These are phyloP conservation scores for Sebastes hopkinsi DNA, from an alignment of 2,797 vertebrate genomes.

Conservation along the genomic window DNA sequence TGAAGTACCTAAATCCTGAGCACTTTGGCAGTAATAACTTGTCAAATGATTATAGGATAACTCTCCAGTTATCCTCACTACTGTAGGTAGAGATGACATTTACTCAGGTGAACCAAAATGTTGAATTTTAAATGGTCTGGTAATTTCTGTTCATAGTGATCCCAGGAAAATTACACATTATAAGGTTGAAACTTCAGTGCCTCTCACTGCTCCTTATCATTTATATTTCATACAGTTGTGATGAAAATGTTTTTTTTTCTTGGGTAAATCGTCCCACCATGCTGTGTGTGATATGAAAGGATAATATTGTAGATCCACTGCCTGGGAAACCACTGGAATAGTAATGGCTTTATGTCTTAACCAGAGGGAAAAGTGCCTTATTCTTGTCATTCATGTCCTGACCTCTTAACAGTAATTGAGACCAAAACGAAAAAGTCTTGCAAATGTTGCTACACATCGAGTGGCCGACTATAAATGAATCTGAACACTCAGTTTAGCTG, in stretches of 20 bases:
- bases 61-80: background rate
- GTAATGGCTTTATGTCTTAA: conserved; percentile 35
- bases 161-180: conserved; percentile 6
- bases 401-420: conserved; percentile 14
- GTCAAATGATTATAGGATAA: background rate
- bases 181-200: conserved; percentile 15
- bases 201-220: conserved; percentile 32
- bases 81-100: background rate
- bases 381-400: conserved; percentile 17
- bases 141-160: conserved; percentile 7
- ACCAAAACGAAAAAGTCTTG: background rate
- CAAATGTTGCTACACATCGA: conserved; percentile 9
- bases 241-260: conserved; percentile 35
- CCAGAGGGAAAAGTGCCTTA: background rate
- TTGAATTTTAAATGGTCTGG: conserved; percentile 17
- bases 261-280: conserved; percentile 9
- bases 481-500: background rate
- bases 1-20: background rate
- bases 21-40: background rate
- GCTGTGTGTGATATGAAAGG: conserved; percentile 28
- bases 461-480: background rate
- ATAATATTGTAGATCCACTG: conserved; percentile 1
- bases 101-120: background rate
- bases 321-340: conserved; percentile 27
- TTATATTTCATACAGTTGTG: conserved; percentile 52